A percentile compares a stretch with the other conserved stretches of the same genome.
These are phyloP conservation scores for Akabosia matsudoensis DNA, from an alignment of 1,140 invertebrate genomes.

Conservation along the genomic window DNA sequence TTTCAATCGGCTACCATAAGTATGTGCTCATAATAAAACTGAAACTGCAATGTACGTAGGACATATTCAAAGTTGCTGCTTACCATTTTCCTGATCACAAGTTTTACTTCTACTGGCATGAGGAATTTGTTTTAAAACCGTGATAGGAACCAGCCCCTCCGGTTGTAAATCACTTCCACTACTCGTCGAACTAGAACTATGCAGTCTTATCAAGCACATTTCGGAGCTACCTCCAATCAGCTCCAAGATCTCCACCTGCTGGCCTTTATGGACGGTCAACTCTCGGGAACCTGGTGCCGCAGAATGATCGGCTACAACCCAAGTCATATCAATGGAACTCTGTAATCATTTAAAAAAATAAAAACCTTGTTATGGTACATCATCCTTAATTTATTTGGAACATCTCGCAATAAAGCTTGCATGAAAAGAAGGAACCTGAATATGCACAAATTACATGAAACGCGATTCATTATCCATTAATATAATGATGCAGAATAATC, in stretches of 20 bases:
- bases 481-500: too few relatives aligned
- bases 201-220: conserved; percentile 55
- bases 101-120: conserved; percentile 43
- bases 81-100: conserved; percentile 9
- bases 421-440: too few relatives aligned
- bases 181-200: conserved; percentile 49
- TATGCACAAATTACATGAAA: too few relatives aligned
- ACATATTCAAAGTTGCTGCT: neutral
- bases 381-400: too few relatives aligned
- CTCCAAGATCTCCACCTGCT: conserved; percentile 89
- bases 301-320: conserved; percentile 70
- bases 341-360: conserved; percentile 16
- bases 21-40: neutral
- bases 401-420: too few relatives aligned
- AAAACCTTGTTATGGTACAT: too few relatives aligned
- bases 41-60: neutral
- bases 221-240: conserved; percentile 56
- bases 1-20: too few relatives aligned
- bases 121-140: conserved; percentile 75
- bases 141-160: conserved; percentile 78
- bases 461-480: too few relatives aligned
- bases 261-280: conserved; percentile 74
- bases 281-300: conserved; percentile 61
- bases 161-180: conserved; percentile 58
- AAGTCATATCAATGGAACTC: conserved; percentile 69